Conservation (phyloP, 2,888 invertebrate genomes). For the Platycnemis pennipes region DNA sequence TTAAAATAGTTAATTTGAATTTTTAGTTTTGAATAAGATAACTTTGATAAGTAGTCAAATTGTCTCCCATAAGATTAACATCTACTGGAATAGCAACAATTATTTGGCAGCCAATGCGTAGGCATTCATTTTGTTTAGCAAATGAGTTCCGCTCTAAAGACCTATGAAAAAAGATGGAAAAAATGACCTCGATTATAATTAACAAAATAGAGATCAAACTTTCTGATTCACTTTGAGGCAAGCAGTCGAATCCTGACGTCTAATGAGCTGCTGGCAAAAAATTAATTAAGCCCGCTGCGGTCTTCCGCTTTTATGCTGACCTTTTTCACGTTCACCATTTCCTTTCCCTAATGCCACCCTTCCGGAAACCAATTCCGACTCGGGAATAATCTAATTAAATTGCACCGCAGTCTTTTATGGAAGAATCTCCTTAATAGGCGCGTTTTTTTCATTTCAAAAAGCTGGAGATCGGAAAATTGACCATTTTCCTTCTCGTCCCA, state of each 20-base stretch:
- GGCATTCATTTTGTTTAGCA: too few species aligned
- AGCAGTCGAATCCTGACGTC: neutral
- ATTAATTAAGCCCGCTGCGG: neutral
- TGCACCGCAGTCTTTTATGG: neutral
- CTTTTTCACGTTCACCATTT: neutral
- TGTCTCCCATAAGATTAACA: too few species aligned
- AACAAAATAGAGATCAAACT: neutral
- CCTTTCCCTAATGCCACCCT: neutral
- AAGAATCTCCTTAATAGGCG: neutral
- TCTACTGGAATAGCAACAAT: too few species aligned
- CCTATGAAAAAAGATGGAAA: too few species aligned
- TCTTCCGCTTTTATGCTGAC: neutral
- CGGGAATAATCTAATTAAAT: neutral
- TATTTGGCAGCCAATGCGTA: too few species aligned
- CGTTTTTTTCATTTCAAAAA: slow-evolving; percentile 8
- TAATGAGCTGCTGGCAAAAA: neutral
- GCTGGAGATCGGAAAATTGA: neutral
- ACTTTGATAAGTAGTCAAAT: too few species aligned
- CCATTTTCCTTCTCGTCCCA: neutral
- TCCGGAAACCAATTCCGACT: slow-evolving; percentile 1
- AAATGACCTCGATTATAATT: too few species aligned
- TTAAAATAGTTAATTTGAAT: too few species aligned
- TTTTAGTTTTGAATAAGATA: too few species aligned
- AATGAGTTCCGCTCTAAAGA: too few species aligned
- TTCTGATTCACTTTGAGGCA: neutral